A percentile compares a stretch with the other conserved stretches of the same genome.
phyloP scores from a whole-genome alignment of 92 coral and sea anemone genomes.

The Plumapathes pennacea region DNA sequence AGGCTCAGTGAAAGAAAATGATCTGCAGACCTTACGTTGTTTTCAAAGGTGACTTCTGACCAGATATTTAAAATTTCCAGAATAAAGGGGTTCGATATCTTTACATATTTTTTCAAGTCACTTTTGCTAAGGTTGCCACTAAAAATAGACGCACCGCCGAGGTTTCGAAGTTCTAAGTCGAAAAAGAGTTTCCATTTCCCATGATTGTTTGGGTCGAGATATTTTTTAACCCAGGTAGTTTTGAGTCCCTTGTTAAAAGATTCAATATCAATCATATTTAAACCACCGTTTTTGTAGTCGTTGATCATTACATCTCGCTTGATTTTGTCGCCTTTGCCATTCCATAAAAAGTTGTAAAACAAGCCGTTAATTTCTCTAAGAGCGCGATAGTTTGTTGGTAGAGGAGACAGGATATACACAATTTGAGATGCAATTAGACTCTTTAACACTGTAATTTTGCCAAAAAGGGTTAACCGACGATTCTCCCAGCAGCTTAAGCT shows the following conservation, averaged over 20 bases:
- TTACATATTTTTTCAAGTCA: conserved; percentile 10
- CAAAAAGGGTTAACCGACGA: conserved; percentile 25
- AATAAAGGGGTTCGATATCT: too few relatives aligned
- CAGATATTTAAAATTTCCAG: too few relatives aligned
- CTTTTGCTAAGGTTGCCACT: conserved; percentile 17
- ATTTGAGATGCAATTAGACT: conserved; percentile 27
- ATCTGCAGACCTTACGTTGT: too few relatives aligned
- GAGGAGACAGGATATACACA: conserved; percentile 23
- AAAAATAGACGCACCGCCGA: conserved; percentile 13
- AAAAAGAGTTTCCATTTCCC: conserved; percentile 30
- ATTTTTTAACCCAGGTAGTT: conserved; percentile 7
- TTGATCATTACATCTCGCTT: conserved; percentile 25
- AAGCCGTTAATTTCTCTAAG: conserved; percentile 9
- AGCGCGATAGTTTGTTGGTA: conserved; percentile 6
- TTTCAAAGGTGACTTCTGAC: too few relatives aligned
- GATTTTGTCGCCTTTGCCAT: conserved; percentile 23
- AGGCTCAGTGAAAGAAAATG: too few relatives aligned
- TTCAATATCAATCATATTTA: conserved; percentile 14
- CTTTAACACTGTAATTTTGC: conserved; percentile 27
- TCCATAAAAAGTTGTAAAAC: conserved; percentile 21
- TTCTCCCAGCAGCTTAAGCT: conserved; percentile 14
- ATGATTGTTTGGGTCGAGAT: conserved; percentile 8
- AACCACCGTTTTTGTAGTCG: conserved; percentile 4
- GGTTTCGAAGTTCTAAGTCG: conserved; percentile 3
- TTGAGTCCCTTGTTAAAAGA: conserved; percentile 16